Conservation (phyloP, 2,797 vertebrate genomes). For the Neostethus bicornis region DNA sequence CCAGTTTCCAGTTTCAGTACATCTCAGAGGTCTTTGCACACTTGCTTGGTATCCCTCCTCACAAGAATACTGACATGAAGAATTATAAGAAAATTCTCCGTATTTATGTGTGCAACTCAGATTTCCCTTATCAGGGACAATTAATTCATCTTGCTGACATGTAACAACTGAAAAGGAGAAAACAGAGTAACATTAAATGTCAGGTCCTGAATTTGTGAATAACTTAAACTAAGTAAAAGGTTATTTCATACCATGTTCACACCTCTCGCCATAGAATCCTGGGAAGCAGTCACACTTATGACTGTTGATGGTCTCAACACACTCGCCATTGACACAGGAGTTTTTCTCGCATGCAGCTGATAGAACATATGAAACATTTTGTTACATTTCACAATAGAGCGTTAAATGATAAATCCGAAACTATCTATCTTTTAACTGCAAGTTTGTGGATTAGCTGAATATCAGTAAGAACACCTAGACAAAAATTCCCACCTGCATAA, state of each 20-base stretch:
- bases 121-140: constrained; percentile 51
- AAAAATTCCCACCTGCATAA: constrained; percentile 74
- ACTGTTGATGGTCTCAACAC: constrained; percentile 83
- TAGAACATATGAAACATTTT: not conserved
- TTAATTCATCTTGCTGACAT: constrained; percentile 63
- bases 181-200: not conserved
- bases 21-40: constrained; percentile 60
- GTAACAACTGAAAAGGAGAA: constrained; percentile 64
- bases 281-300: constrained; percentile 74
- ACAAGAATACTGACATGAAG: constrained; percentile 82
- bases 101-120: constrained; percentile 64
- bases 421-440: too few relatives aligned
- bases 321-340: constrained; percentile 79
- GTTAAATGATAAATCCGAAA: too few relatives aligned
- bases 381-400: too few relatives aligned
- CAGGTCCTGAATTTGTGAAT: not conserved
- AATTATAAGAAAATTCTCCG: constrained; percentile 67
- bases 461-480: not conserved
- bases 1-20: constrained; percentile 73
- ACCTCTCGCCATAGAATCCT: constrained; percentile 79
- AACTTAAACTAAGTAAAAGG: not conserved
- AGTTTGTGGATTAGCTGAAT: not conserved
- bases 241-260: constrained; percentile 72
- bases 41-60: constrained; percentile 74
- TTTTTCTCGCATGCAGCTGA: constrained; percentile 77